Evolutionary conservation across 2,888 invertebrate genomes (phyloP).

Genomic region (Carterocephalus palaemon): DNA sequence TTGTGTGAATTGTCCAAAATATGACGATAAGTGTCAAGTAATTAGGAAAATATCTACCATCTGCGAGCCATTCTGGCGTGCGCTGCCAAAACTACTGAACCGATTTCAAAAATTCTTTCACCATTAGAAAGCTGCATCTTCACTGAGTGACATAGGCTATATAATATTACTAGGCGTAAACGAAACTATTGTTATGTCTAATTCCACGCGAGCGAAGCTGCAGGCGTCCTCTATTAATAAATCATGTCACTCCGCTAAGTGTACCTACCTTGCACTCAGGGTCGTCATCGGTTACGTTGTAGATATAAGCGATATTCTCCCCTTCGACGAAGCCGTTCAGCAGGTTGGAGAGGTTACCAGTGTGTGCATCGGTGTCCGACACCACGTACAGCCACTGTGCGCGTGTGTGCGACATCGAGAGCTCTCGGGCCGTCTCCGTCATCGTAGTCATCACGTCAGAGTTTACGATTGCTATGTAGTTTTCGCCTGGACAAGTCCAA

Average conservation of each 20-base stretch:
- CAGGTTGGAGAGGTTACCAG: conserved; percentile 75
- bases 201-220: no score
- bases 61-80: no score
- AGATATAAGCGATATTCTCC: conserved; percentile 88
- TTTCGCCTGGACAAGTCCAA: conserved; percentile 67
- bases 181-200: no score
- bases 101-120: no score
- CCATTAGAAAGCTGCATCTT: no score
- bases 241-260: no score
- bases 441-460: conserved; percentile 80
- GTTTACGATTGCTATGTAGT: conserved; percentile 82
- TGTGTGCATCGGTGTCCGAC: conserved; percentile 76
- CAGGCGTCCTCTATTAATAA: no score
- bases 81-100: no score
- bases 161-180: neutral
- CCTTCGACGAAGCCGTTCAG: conserved; percentile 84
- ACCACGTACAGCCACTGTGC: conserved; percentile 92
- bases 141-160: neutral
- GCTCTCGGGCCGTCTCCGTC: conserved; percentile 82
- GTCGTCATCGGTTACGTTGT: conserved; percentile 80
- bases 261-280: conserved; percentile 80
- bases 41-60: no score
- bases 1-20: no score
- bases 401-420: conserved; percentile 83
- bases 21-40: no score